Percentiles rank a stretch among this genome's conserved stretches.
These are phyloP conservation scores for Apocheima hispidaria DNA, from an alignment of 2,888 invertebrate genomes.

Conservation along the genomic window DNA sequence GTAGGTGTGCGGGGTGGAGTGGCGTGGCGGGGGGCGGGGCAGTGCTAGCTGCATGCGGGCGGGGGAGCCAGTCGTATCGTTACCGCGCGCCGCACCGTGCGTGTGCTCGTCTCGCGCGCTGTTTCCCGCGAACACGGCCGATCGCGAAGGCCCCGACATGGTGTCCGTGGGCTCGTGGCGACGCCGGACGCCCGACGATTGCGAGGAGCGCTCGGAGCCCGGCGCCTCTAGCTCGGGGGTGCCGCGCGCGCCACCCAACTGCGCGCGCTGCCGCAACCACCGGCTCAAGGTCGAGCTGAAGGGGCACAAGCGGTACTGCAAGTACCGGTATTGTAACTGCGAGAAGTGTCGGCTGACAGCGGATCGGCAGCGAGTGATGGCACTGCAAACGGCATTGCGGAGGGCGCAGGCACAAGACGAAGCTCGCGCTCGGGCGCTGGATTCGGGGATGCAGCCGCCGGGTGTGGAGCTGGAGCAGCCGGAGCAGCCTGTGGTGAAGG, in stretches of 20 bases:
- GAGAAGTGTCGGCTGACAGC: constrained; percentile 95
- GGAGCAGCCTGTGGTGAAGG: constrained; percentile 78
- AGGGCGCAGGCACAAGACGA: constrained; percentile 95
- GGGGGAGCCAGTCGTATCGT: constrained; percentile 76
- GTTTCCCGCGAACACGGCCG: constrained; percentile 67
- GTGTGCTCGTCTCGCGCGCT: constrained; percentile 72
- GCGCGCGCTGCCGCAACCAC: constrained; percentile 97
- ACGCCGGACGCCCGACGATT: constrained; percentile 79
- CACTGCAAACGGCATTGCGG: constrained; percentile 93
- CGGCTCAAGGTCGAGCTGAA: constrained; percentile 94
- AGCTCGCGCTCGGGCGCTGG: constrained; percentile 82
- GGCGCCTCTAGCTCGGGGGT: constrained; percentile 85
- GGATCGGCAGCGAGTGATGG: constrained; percentile 96
- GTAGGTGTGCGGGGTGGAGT: constrained; percentile 56
- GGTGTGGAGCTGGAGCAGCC: constrained; percentile 79
- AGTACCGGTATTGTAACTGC: constrained; percentile 93
- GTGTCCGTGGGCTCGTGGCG: constrained; percentile 82
- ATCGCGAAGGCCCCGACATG: constrained; percentile 66
- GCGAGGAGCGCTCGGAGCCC: constrained; percentile 80
- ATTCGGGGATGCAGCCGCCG: constrained; percentile 72
- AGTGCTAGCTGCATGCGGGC: constrained; percentile 58
- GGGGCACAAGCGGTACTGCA: constrained; percentile 97
- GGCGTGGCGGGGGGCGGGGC: constrained; percentile 63
- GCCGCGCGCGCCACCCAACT: constrained; percentile 95
- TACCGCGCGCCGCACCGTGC: constrained; percentile 64